Percentiles rank a stretch among this genome's conserved stretches.
Evolutionary conservation across 2,113 vertebrate genomes (phyloP).

Genomic region (Chaenogobius annularis): DNA sequence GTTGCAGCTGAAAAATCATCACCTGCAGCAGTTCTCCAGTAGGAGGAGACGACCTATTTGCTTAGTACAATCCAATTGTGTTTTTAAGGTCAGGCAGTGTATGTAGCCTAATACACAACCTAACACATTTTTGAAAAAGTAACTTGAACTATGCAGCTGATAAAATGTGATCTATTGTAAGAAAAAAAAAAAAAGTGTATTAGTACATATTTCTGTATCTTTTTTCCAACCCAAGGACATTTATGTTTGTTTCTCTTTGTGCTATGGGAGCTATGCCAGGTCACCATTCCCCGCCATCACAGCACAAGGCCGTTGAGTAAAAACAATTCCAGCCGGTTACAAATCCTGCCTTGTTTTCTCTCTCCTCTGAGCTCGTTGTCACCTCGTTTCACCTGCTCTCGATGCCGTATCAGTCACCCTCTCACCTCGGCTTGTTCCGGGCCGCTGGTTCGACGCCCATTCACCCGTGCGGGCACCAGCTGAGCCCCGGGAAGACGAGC

Average conservation of each 20-base stretch:
- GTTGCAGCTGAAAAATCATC: too few species aligned
- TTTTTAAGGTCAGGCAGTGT: too few species aligned
- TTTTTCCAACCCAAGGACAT: background rate
- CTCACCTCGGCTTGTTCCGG: constrained; percentile 27
- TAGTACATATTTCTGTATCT: background rate
- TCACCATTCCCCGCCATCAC: background rate
- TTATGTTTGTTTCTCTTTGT: background rate
- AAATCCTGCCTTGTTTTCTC: background rate
- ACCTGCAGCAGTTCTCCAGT: too few species aligned
- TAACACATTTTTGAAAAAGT: too few species aligned
- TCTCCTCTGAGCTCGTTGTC: background rate
- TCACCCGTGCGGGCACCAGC: constrained; percentile 35
- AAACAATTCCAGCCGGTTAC: background rate
- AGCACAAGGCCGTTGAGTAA: background rate
- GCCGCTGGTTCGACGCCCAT: constrained; percentile 26
- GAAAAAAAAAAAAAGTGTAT: background rate
- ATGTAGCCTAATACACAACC: too few species aligned
- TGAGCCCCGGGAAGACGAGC: constrained; percentile 5
- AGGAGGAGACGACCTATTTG: too few species aligned
- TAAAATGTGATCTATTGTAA: background rate
- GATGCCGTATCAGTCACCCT: constrained; percentile 1
- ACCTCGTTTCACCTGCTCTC: background rate
- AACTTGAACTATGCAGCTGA: too few species aligned
- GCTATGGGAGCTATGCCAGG: background rate
- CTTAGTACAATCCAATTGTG: too few species aligned